Evolutionary conservation across 1,140 invertebrate genomes (phyloP), one percentile per base, ranked within the genome.

Genomic region (Procambarus virginalis): DNA sequence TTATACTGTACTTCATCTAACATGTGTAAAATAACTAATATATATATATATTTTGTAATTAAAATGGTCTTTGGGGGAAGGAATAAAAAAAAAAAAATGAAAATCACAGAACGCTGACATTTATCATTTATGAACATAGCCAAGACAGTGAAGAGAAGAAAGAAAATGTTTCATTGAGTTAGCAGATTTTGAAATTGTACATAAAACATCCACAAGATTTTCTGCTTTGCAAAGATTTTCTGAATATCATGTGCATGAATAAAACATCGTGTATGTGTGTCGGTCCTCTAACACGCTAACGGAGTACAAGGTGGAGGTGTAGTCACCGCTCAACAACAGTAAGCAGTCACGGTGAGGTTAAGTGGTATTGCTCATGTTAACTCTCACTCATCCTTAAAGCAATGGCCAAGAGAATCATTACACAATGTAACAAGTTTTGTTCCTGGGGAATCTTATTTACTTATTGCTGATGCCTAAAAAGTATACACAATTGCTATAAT

Each of bases 361-460:
- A 34, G 68, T 73, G 5, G 20, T 17, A 68, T 17, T 68, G 64
- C 12, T 17, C 20, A 68, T 17, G 5, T 20, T 20, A 34, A 73
- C 68, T 68, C 64, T 73, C 68, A 73, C 68, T 73, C 68, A 73
- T 73, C 68, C 68, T 17, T 64, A 64, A 4, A 64, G 60, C 60
- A 20, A 64, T 17, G 17, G 60, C 14, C 17, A 64, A 64, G 60
- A 64, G 4, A 64, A 5, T 9, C 51, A 55, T 55, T 1, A 55
- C 51, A 55, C 12, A 55, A 1, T 55, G 51, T 55, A 9, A 12
- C 51, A 8, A 8, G 12, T 55, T 12, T 12, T 55, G 8, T 12
- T 9, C 51, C 12, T 9, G 8, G 12, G 51, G 1, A 5, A 1
- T 55, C 8, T 10, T 10, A 5, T 8, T 55, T 10, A 5, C 10